A percentile compares a stretch with the other conserved stretches of the same genome.
Conservation (phyloP, 1,140 invertebrate species). For the Neodiprion virginianus region DNA sequence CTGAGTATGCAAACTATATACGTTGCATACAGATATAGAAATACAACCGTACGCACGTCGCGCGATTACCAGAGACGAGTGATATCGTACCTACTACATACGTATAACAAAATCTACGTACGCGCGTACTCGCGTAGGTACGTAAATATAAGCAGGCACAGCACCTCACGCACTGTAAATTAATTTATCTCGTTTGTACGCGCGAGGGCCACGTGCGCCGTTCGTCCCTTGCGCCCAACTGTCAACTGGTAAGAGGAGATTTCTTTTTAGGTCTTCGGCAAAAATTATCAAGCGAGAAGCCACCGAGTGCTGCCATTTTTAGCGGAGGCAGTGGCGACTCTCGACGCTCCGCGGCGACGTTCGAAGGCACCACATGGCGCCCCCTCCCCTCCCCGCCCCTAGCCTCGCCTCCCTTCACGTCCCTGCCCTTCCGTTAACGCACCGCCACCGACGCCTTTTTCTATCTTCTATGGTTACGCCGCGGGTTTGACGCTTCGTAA, state of each 20-base stretch:
- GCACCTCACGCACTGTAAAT: background rate
- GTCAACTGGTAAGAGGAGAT: conserved; percentile 57
- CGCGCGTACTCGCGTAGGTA: background rate
- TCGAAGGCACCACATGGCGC: conserved; percentile 12
- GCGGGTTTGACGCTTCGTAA: too few relatives aligned
- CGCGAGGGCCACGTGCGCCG: conserved; percentile 20
- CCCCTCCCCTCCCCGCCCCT: background rate
- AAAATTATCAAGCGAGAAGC: conserved; percentile 57
- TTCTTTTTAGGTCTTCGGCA: conserved; percentile 61
- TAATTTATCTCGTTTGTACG: conserved; percentile 17
- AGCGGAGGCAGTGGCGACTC: conserved; percentile 44
- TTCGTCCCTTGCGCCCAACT: conserved; percentile 33
- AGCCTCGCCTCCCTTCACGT: background rate
- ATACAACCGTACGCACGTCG: too few relatives aligned
- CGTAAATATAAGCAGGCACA: background rate
- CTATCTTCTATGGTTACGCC: too few relatives aligned
- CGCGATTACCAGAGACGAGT: too few relatives aligned
- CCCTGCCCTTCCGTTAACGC: conserved; percentile 18
- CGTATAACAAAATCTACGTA: too few relatives aligned
- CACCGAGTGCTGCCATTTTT: conserved; percentile 60
- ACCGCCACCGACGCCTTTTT: background rate
- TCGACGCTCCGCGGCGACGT: conserved; percentile 23
- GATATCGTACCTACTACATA: too few relatives aligned
- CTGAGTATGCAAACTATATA: too few relatives aligned
- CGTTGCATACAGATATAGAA: too few relatives aligned